phyloP scores from a whole-genome alignment of 2,888 invertebrate genomes.

The Stenodera caucasica region DNA sequence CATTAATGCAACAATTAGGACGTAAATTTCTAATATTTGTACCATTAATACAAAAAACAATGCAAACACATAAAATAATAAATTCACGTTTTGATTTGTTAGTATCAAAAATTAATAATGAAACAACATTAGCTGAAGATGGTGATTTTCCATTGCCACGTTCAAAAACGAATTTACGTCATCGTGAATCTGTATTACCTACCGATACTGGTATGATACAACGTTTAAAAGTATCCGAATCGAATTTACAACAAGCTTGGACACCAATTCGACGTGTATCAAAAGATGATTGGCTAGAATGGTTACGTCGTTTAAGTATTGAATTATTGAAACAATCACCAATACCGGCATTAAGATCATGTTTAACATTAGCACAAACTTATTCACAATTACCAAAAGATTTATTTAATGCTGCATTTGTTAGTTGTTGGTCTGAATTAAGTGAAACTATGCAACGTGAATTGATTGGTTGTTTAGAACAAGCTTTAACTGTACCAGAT shows the following conservation, averaged over 20 bases:
- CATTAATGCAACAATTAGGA: conserved; percentile 84
- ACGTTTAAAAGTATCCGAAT: conserved; percentile 79
- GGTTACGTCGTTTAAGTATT: conserved; percentile 89
- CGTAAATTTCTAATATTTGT: conserved; percentile 91
- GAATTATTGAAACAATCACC: conserved; percentile 94
- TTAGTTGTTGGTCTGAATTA: conserved; percentile 98
- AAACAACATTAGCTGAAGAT: conserved; percentile 75
- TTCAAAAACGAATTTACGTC: conserved; percentile 57
- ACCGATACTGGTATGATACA: conserved; percentile 75
- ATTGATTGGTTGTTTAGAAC: conserved; percentile 81
- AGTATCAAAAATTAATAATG: conserved; percentile 70
- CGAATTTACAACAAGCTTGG: conserved; percentile 87
- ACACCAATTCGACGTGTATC: conserved; percentile 90
- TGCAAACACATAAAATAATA: conserved; percentile 76
- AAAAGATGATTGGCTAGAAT: conserved; percentile 98
- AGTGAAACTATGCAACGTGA: conserved; percentile 72
- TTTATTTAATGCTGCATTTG: conserved; percentile 97
- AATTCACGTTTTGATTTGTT: conserved; percentile 80
- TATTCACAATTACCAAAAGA: conserved; percentile 95
- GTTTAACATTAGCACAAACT: conserved; percentile 88
- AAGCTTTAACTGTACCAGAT: conserved; percentile 89
- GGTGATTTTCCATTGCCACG: conserved; percentile 69
- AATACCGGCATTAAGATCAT: conserved; percentile 90
- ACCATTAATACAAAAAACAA: conserved; percentile 84
- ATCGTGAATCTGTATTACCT: conserved; percentile 69